These are phyloP conservation scores for Heliconius cydno DNA, from an alignment of 2,888 invertebrate species.

Conservation along the genomic window DNA sequence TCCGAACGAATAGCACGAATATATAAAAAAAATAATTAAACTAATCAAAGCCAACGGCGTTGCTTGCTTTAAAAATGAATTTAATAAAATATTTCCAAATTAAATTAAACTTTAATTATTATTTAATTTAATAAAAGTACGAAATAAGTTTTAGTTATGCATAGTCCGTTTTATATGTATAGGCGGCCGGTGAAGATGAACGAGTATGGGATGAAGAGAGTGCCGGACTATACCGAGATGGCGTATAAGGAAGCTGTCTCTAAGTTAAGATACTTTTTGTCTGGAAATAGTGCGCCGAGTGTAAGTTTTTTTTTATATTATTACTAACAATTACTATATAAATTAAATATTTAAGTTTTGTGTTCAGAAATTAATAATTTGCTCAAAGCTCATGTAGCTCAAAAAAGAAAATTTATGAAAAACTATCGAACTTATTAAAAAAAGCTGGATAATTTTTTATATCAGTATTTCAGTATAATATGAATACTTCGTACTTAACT, in stretches of 20 bases:
- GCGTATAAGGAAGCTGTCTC: conserved; percentile 93
- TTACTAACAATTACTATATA: background rate
- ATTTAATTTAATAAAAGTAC: conserved; percentile 5
- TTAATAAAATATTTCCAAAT: background rate
- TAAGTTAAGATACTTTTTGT: conserved; percentile 89
- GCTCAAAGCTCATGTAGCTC: no score
- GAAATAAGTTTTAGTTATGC: conserved; percentile 49
- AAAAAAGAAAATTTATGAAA: background rate
- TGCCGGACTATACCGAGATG: conserved; percentile 91
- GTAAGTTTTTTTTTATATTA: conserved; percentile 62
- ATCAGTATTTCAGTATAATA: background rate
- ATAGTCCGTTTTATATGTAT: conserved; percentile 62
- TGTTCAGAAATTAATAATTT: no score
- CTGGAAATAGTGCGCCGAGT: conserved; percentile 88
- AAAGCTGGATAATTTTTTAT: background rate
- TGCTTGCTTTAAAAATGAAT: conserved; percentile 1
- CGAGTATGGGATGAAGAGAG: conserved; percentile 82
- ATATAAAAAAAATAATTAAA: background rate
- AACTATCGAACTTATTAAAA: no score
- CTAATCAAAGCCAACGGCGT: background rate
- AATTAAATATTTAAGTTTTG: no score
- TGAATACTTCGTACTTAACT: background rate
- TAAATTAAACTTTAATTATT: background rate
- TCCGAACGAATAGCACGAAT: conserved; percentile 58
- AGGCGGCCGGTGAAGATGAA: conserved; percentile 77